These are phyloP conservation scores for Drosophila novamexicana DNA, from an alignment of 1,140 invertebrate genomes.

Conservation along the genomic window DNA sequence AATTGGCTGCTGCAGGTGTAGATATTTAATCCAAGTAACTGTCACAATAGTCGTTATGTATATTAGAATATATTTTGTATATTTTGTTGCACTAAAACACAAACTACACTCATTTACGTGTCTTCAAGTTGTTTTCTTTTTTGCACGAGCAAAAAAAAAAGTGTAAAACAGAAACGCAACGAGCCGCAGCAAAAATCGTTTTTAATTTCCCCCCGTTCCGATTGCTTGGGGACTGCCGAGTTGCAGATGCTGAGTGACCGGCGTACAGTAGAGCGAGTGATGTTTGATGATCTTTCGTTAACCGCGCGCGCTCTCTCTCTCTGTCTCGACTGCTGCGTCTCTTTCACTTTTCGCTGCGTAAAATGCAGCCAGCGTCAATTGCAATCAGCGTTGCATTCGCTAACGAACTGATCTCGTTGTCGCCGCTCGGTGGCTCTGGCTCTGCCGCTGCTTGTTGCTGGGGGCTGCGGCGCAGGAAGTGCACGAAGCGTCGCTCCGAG, in stretches of 20 bases:
- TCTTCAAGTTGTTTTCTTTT: constrained; percentile 28
- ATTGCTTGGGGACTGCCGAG: constrained; percentile 8
- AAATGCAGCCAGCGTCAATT: constrained; percentile 75
- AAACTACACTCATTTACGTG: constrained; percentile 36
- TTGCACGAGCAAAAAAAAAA: constrained; percentile 47
- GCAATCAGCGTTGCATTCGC: constrained; percentile 80
- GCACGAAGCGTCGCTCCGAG: constrained; percentile 63
- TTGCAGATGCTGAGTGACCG: constrained; percentile 52
- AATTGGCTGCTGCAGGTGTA: constrained; percentile 61
- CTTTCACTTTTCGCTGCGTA: constrained; percentile 60
- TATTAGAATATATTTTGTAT: constrained; percentile 19
- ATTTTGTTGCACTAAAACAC: constrained; percentile 28
- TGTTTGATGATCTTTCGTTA: constrained; percentile 38
- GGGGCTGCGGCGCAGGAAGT: constrained; percentile 70
- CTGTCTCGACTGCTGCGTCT: constrained; percentile 22
- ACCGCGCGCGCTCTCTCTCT: background rate
- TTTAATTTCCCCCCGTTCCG: constrained; percentile 12
- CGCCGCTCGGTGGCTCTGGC: constrained; percentile 45
- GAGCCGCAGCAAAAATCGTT: constrained; percentile 27
- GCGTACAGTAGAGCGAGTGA: constrained; percentile 69
- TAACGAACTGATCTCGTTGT: constrained; percentile 69
- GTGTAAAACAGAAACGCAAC: constrained; percentile 23
- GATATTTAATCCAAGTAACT: constrained; percentile 72
- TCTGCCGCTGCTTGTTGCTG: constrained; percentile 37
- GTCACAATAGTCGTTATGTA: constrained; percentile 37